Evolutionary conservation across 2,888 invertebrate species (phyloP), one percentile per base, ranked within the genome.

Genomic region (Caenorhabditis doughertyi): DNA sequence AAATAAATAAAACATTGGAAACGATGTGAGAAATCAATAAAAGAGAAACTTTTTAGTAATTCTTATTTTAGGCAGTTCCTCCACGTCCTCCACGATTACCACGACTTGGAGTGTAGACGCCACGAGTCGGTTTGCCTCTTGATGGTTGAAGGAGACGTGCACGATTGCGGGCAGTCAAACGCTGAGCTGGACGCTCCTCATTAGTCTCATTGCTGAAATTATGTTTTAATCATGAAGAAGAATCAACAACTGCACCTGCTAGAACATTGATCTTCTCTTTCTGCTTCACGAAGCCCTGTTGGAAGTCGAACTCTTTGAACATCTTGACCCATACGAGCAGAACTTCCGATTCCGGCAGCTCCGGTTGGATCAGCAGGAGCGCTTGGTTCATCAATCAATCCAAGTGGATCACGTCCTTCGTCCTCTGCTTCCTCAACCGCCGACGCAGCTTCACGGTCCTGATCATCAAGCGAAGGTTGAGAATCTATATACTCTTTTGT

Each of bases 351-450:
- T 42, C 79, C 74, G 13, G 74, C 32, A 18, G 74, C 79, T 11
- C 83, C 80, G 39, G 79, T 76, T 18, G 79, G 83, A 72, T 83
- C 80, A 27, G 77, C 79, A 32, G 83, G 79, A 27, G 83, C 83
- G 21, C 21, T 65, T n/a, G 67, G 64, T 18, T 77, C 84, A 18
- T 84, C 80, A n/a, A 77, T 25, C 0, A 53, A 21, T 27, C 51
- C 73, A 5, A 70, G 68, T 5, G 73, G 70, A 21, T 53, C 71
- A 60, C 73, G 68, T 18, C 70, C 79, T 25, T 77, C 73, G 18
- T 81, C 83, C 27, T 87, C 86, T 2, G 86, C 86, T 49, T 87
- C 86, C 55, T 87, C 86, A 0, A 87, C 80, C 16, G 86, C 86
- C 5, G 86, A 87, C 9, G 86, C 86, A 2, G 86, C 86, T 32